A percentile compares a stretch with the other conserved stretches of the same genome.
Conservation (phyloP, 2,888 invertebrate species). For the Smittia aterrima region DNA sequence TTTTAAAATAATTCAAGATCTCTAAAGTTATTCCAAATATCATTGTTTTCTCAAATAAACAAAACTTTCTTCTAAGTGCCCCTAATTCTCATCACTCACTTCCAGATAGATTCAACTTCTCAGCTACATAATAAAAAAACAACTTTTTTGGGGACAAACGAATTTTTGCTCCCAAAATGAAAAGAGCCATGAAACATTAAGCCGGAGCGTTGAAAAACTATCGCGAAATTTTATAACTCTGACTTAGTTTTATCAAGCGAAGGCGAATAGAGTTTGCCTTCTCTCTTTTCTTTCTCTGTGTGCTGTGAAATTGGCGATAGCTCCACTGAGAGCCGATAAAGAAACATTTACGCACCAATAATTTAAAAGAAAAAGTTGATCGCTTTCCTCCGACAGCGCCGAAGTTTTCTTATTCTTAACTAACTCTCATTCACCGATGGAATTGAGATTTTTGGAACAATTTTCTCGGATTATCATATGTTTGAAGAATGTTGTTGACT, state of each 20-base stretch:
- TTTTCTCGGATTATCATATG: constrained; percentile 32
- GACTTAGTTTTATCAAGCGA: not conserved
- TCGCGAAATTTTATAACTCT: not conserved
- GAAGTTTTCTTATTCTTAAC: not conserved
- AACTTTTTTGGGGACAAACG: not conserved
- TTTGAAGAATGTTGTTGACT: constrained; percentile 1
- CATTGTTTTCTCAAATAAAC: no score
- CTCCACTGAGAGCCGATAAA: not conserved
- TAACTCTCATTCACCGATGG: not conserved
- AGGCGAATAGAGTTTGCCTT: not conserved
- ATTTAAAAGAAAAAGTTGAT: constrained; percentile 31
- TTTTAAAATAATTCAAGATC: no score
- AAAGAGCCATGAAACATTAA: not conserved
- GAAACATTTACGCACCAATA: constrained; percentile 38
- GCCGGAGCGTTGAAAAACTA: not conserved
- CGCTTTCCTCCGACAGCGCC: not conserved
- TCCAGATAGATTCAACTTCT: no score
- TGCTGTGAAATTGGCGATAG: not conserved
- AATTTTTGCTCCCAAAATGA: not conserved
- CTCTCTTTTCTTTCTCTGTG: not conserved
- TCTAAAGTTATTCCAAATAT: no score
- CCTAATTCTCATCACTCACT: no score
- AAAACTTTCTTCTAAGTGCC: no score
- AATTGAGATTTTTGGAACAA: constrained; percentile 41
- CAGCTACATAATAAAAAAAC: no score